Evolutionary conservation across 2,888 invertebrate genomes (phyloP), one percentile per base, ranked within the genome.

Genomic region (Leptopilina drosophilae): DNA sequence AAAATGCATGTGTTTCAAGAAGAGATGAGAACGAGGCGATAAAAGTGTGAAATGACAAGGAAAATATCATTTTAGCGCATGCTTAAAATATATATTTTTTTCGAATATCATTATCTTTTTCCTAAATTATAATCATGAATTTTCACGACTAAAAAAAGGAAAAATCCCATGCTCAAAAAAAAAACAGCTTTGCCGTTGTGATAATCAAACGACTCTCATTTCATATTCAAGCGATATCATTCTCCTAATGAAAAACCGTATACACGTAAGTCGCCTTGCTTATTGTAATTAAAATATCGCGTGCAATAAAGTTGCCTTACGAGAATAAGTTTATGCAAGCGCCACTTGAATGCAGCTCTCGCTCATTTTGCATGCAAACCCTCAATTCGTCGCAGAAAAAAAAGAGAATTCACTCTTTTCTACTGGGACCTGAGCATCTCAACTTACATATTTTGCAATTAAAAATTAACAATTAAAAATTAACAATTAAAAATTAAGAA

Each of bases 261-360:
- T 20, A 69, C 33, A 14, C 53, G 49, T 33, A 49, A 49, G 69
- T 53, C 14, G 49, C 12, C 26, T 53, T 69, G 69, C 14, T 69
- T 69, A 69, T 53, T 69, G 69, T 69, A 69, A 69, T 69, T 53
- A 69, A 69, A 69, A 49, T 20, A 12, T 69, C 26, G 69, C 69
- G 69, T 69, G 69, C 53, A 26, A 66, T 66, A 42, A 66, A 66
- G 66, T 66, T 66, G 42, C 42, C 40, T 66, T 66, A 5, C 20
- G 20, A 9, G 15, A 40, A 42, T 15, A 66, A 66, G 42, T 66
- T 66, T 42, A 66, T 66, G 66, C 42, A 66, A 42, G 42, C 66
- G 33, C 26, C 53, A 12, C 20, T 26, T 67, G 20, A 67, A 67
- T 53, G 53, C 49, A 49, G 53, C 69, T 49, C 33, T 49, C 33